Conservation (phyloP, 2,888 invertebrate genomes). For the Stegana nigrithorax region DNA sequence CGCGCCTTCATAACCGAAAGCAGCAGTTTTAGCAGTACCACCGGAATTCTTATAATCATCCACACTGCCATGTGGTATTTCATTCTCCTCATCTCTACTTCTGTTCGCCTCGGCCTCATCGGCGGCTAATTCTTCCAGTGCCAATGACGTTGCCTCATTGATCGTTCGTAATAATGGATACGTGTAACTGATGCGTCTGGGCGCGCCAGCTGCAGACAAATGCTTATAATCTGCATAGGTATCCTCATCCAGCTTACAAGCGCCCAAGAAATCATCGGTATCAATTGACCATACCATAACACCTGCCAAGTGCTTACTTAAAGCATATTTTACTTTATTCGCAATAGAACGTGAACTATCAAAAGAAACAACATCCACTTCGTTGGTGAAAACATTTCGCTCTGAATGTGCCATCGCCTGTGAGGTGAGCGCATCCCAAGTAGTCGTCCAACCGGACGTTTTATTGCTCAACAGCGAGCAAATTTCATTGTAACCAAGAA, state of each 20-base stretch:
- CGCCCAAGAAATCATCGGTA: slow-evolving; percentile 86
- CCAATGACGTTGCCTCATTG: slow-evolving; percentile 74
- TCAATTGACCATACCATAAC: slow-evolving; percentile 92
- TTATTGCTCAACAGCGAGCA: slow-evolving; percentile 74
- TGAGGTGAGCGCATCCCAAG: slow-evolving; percentile 76
- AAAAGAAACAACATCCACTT: slow-evolving; percentile 77
- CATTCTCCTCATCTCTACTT: slow-evolving; percentile 61
- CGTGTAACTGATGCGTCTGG: slow-evolving; percentile 68
- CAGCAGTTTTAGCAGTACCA: no score
- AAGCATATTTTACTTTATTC: slow-evolving; percentile 78
- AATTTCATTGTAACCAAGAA: slow-evolving; percentile 90
- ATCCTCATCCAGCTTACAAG: slow-evolving; percentile 72
- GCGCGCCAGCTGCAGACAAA: slow-evolving; percentile 34
- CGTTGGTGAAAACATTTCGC: slow-evolving; percentile 70
- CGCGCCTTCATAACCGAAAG: no score
- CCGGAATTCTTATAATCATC: slow-evolving; percentile 56
- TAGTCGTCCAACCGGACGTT: slow-evolving; percentile 74
- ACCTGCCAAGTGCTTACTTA: slow-evolving; percentile 77
- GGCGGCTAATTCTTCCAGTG: slow-evolving; percentile 68
- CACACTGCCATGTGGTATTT: slow-evolving; percentile 64
- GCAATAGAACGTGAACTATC: slow-evolving; percentile 82
- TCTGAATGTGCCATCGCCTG: slow-evolving; percentile 66
- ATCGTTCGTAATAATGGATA: slow-evolving; percentile 81
- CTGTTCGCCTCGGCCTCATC: slow-evolving; percentile 57
- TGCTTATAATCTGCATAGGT: slow-evolving; percentile 70